Base-by-base conservation (phyloP, 2,888 invertebrate species). In the Pantelozetes paolii region DNA sequence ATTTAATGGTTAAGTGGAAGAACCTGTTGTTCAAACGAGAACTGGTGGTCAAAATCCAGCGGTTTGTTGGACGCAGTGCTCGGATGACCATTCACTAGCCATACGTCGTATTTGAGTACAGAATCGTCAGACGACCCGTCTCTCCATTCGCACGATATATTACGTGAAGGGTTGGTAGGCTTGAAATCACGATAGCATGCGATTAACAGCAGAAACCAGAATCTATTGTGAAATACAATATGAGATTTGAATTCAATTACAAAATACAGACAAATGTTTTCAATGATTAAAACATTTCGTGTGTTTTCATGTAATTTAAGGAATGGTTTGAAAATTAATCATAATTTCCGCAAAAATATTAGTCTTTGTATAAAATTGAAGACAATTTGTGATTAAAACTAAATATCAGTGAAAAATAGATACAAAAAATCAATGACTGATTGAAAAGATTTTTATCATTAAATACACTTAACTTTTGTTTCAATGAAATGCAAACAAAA, bases 51-150 rank as follows among this genome's bases (percentile, higher is more conserved):
- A 79, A 97, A 86, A 74, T 91, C 90, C 82, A 93, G 94, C 80
- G 90, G 90, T 76, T 90, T 87, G 75, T 91, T 91, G 11, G 71
- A 71, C 30, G 76, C 59, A 79, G 88, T 86, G 81, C 91, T 92
- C 0, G 98, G 98, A 83, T 93, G 92, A 32, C 97, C 96, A 83
- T 98, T 98, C 9, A 97, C 96, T 69, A 98, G 86, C 90, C 94
- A 94, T 78, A 98, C 89, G 82, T 98, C 93, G 82, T 96, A 98
- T 71, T 89, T 84, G 18, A 92, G 83, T 71, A 83, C 81, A 32
- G 84, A 80, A 26, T 78, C 74, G 30, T 76, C 69, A 28, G 75
- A 50, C 23, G 76, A 70, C 30, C 77, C 76, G n/a, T 83, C 82
- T 79, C 89, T 89, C 94, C 94, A 95, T 76, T 89, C 86, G 80